Base-by-base conservation (phyloP, 2,888 invertebrate species). In the Thyatira batis region DNA sequence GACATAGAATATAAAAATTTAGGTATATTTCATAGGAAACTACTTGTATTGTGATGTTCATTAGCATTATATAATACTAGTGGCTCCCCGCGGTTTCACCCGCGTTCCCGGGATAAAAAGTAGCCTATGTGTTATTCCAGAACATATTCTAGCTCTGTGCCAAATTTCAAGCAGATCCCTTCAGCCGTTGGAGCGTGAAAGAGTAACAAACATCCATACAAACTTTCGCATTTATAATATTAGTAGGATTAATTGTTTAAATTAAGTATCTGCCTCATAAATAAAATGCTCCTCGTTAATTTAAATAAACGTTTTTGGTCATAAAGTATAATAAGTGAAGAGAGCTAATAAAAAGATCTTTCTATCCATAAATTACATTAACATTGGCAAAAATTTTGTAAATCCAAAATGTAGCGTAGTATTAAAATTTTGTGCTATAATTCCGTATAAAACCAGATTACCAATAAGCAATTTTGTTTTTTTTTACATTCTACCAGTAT, bases 291-390 rank as follows among this genome's bases (percentile, higher is more conserved):
- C 39, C 8, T 13, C 33, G 6, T 33, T 3, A 3, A 33, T 33
- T n/a, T 33, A 4, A 33, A n/a, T 0, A 33, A 33, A 13, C 13
- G 28, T 11, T 33, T 30, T 33, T 33, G 33, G 13, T 33, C 13
- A 50, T 43, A 39, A 50, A 51, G n/a, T 30, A 28, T 30, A 30
- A 21, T 33, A 51, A 39, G 13, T 39, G 33, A 51, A 30, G 23
- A 45, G 27, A 46, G 49, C 44, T 45, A 49, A 27, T 44, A 28
- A 44, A 13, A 49, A 49, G 13, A 50, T 13, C 28, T 17, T 46
- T 50, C 13, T 49, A 28, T 45, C 6, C 13, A 39, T 39, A 17
- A 17, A 8, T 39, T 39, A 17, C 17, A 6, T 23, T 23, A 17
- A 39, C 11, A 33, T 9, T 17, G 17, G 17, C 13, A 39, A 33